These are phyloP conservation scores for Ceyx margarethae DNA, from an alignment of 2,113 vertebrate species.

Conservation along the genomic window DNA sequence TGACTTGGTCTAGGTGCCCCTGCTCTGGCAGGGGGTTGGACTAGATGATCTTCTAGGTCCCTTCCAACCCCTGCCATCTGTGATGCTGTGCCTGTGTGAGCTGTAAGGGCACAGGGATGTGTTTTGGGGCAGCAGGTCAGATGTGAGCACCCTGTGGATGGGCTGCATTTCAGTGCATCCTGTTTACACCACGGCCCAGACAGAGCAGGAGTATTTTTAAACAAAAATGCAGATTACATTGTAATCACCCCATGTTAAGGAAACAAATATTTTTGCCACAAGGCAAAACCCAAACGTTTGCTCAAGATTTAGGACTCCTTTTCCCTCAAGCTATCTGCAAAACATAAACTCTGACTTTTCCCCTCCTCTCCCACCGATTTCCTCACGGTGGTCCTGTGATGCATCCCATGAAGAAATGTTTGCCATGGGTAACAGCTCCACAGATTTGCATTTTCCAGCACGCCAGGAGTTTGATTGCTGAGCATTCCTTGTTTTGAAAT, in stretches of 20 bases:
- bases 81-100: too few species aligned
- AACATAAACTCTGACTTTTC: background rate
- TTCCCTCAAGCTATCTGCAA: background rate
- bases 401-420: background rate
- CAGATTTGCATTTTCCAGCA: background rate
- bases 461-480: background rate
- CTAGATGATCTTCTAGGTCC: too few species aligned
- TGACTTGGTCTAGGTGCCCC: too few species aligned
- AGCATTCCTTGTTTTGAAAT: conserved; percentile 28
- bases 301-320: background rate
- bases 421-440: background rate
- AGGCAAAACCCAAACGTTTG: background rate
- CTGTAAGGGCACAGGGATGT: background rate
- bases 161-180: conserved; percentile 44
- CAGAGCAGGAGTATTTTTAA: conserved; percentile 40
- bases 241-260: background rate
- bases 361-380: background rate
- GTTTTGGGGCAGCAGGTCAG: background rate
- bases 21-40: too few species aligned
- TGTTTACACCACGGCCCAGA: conserved; percentile 46
- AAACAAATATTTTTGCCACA: background rate
- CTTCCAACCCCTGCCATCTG: too few species aligned
- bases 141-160: background rate
- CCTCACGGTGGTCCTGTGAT: background rate
- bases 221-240: conserved; percentile 14